These are phyloP conservation scores for Bettongia penicillata DNA, from an alignment of 2,113 vertebrate genomes.

Conservation along the genomic window DNA sequence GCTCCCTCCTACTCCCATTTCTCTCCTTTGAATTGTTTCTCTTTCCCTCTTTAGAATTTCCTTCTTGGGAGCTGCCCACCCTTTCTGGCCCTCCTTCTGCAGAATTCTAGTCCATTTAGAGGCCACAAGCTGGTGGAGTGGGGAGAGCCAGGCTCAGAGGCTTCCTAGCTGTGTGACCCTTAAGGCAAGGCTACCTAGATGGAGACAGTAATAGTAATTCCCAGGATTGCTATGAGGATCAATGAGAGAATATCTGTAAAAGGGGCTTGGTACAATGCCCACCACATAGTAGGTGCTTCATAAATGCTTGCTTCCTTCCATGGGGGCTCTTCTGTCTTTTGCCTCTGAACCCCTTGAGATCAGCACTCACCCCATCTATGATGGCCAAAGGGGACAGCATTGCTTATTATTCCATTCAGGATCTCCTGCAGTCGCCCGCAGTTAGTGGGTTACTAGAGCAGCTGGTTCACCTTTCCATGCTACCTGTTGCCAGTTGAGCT, in stretches of 20 bases:
- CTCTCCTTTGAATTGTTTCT: too few species aligned
- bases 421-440: too few species aligned
- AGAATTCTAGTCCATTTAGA: too few species aligned
- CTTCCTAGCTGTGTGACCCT: too few species aligned
- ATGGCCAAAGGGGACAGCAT: background rate
- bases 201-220: background rate
- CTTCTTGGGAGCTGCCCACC: background rate
- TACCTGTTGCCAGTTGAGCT: too few species aligned
- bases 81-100: background rate
- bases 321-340: too few species aligned
- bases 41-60: background rate
- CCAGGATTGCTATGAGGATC: too few species aligned
- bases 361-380: background rate
- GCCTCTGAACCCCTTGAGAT: too few species aligned
- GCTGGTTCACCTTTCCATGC: background rate
- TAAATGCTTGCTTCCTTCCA: background rate
- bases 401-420: too few species aligned
- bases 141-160: background rate
- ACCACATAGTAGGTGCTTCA: background rate
- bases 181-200: background rate
- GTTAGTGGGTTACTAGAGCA: background rate
- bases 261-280: too few species aligned
- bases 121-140: background rate
- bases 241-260: too few species aligned
- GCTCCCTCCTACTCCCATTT: too few species aligned